Base-by-base conservation (phyloP, 2,888 invertebrate species). In the Thera britannica region DNA sequence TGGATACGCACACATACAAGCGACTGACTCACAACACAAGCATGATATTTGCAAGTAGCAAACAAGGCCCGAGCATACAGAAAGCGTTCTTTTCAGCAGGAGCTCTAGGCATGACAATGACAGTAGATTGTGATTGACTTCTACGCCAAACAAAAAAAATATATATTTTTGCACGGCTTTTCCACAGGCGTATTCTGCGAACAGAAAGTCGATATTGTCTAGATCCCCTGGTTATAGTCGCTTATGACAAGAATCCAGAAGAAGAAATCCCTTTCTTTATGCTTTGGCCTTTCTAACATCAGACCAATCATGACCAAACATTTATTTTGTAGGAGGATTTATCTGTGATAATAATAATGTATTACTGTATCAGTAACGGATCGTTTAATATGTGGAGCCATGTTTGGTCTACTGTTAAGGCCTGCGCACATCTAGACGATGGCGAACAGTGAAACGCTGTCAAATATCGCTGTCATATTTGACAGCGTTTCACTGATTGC, bases 1-100 rank as follows among this genome's bases (percentile, higher is more conserved):
- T 89, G 90, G 74, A 92, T 85, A 90, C 80, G 83, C 72, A 86
- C 83, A 89, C 85, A 77, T 86, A 72, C 79, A 70, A 77, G 78
- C 79, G 73, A 78, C 77, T 77, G 75, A 76, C 73, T 74, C 75
- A 77, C 67, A 65, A 74, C 75, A 77, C 67, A 65, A 76, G 73
- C 72, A 65, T 57, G 54, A 56, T 54, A 36, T 11, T 49, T 54
- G 44, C 54, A 62, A 54, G 9, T 23, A 7, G 2, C 44, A 46
- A 46, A 46, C 44, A 46, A 38, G 55, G 56, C 51, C 63, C n/a
- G 46, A 63, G 58, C 48, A 65, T 55, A 60, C 38, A 65, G 60
- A 63, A 60, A 61, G 55, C 9, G 44, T 46, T 46, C 9, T 9
- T 9, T 46, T 46, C 9, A 46, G 44, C 9, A 23, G 23, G 23